phyloP scores from a whole-genome alignment of 2,888 invertebrate genomes.

The Coenonympha arcania region DNA sequence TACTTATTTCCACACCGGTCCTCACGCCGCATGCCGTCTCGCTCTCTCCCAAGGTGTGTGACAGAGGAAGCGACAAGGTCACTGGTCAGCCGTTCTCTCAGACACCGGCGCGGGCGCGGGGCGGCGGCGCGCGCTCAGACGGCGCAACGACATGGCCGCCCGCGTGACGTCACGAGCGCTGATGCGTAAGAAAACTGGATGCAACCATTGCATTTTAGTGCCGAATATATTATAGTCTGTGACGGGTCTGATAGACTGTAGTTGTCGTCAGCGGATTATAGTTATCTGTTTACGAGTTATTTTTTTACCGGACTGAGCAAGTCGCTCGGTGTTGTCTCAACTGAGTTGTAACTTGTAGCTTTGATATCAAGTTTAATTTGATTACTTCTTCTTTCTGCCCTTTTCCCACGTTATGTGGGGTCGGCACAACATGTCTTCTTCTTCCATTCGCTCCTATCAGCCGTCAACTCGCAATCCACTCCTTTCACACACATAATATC shows the following conservation, averaged over 20 bases:
- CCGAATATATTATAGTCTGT: slow-evolving; percentile 11
- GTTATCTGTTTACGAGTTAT: no score
- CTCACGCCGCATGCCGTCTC: slow-evolving; percentile 39
- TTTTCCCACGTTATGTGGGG: no score
- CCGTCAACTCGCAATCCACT: no score
- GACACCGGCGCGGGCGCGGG: slow-evolving; percentile 55
- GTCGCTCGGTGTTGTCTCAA: no score
- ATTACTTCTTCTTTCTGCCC: no score
- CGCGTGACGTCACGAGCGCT: slow-evolving; percentile 59
- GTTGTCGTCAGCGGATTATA: no score
- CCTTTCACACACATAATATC: no score
- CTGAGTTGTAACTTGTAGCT: no score
- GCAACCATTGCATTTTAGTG: slow-evolving; percentile 37
- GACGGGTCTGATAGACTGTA: background rate
- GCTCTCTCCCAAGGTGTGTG: slow-evolving; percentile 36
- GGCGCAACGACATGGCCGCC: slow-evolving; percentile 57
- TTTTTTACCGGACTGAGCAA: no score
- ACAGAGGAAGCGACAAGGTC: slow-evolving; percentile 66
- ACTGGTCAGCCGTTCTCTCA: slow-evolving; percentile 69
- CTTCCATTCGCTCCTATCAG: no score
- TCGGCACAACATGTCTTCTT: no score
- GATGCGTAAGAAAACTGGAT: slow-evolving; percentile 65
- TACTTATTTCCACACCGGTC: slow-evolving; percentile 22
- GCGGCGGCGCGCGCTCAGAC: slow-evolving; percentile 59
- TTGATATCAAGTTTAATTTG: no score